phyloP scores from a whole-genome alignment of 2,888 invertebrate genomes.

The Nyleta sp. region DNA sequence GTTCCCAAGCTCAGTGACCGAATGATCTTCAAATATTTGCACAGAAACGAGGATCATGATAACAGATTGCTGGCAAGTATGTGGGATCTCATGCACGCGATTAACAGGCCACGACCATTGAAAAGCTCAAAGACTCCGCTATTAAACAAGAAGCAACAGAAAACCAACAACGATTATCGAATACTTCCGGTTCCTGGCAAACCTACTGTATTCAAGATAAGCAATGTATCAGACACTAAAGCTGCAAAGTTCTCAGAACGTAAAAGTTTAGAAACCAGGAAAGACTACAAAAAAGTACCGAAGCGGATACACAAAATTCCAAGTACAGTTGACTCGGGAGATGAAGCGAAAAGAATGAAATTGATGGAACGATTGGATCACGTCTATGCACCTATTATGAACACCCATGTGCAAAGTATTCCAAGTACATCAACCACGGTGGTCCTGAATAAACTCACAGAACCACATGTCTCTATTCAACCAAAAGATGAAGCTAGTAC shows the following conservation, averaged over 20 bases:
- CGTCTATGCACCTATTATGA: too few relatives aligned
- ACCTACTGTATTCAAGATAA: neutral
- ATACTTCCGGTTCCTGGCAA: conserved; percentile 14
- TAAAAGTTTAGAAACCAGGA: too few relatives aligned
- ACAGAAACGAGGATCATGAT: conserved; percentile 32
- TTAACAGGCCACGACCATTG: conserved; percentile 1
- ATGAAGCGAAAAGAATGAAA: conserved; percentile 18
- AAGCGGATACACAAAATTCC: conserved; percentile 20
- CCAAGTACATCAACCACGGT: too few relatives aligned
- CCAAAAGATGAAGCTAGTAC: neutral
- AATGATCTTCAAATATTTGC: conserved; percentile 27
- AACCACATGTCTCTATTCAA: too few relatives aligned
- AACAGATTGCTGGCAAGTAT: conserved; percentile 29
- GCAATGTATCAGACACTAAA: too few relatives aligned
- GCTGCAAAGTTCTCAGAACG: too few relatives aligned
- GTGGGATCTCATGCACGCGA: conserved; percentile 52
- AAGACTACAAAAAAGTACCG: conserved; percentile 29
- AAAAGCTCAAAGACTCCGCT: too few relatives aligned
- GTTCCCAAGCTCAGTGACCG: conserved; percentile 17
- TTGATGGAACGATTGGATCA: too few relatives aligned
- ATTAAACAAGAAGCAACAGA: neutral
- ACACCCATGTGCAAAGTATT: too few relatives aligned
- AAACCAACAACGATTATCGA: neutral
- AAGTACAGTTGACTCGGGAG: too few relatives aligned
- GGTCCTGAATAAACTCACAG: too few relatives aligned